These are phyloP conservation scores for Acronicta alni DNA, from an alignment of 2,888 invertebrate species.

Conservation along the genomic window DNA sequence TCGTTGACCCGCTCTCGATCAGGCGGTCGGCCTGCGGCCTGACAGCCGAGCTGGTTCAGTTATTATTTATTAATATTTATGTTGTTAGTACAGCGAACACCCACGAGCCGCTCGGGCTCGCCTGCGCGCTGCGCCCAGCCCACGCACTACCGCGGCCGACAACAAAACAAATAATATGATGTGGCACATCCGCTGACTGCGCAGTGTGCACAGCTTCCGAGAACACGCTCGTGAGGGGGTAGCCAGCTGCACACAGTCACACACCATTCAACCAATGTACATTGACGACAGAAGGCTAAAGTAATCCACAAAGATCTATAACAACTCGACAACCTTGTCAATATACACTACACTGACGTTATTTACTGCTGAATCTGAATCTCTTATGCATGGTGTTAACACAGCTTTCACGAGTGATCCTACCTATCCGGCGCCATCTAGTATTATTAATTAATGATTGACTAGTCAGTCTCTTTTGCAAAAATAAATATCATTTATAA, in stretches of 20 bases:
- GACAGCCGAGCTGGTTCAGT: constrained; percentile 13
- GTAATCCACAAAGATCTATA: background rate
- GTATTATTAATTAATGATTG: no score
- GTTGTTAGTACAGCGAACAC: constrained; percentile 1
- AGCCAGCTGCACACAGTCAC: background rate
- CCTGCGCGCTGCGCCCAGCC: background rate
- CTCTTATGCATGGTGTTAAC: no score
- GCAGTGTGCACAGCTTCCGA: constrained; percentile 10
- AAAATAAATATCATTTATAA: no score
- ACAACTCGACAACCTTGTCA: no score
- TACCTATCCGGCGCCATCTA: no score
- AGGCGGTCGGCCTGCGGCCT: background rate
- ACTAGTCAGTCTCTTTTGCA: no score
- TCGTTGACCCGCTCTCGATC: constrained; percentile 25
- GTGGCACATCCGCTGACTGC: constrained; percentile 20
- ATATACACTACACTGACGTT: no score
- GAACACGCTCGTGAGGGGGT: constrained; percentile 17
- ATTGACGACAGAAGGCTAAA: constrained; percentile 10
- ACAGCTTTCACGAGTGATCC: no score
- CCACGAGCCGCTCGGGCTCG: background rate
- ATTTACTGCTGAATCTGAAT: no score
- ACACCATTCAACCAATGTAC: background rate
- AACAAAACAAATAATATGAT: constrained; percentile 1
- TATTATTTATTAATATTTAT: constrained; percentile 25
- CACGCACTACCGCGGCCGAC: background rate